Evolutionary conservation across 64 coral and sea anemone genomes (phyloP), one percentile per base, ranked within the genome.

Genomic region (Porites australiensis): DNA sequence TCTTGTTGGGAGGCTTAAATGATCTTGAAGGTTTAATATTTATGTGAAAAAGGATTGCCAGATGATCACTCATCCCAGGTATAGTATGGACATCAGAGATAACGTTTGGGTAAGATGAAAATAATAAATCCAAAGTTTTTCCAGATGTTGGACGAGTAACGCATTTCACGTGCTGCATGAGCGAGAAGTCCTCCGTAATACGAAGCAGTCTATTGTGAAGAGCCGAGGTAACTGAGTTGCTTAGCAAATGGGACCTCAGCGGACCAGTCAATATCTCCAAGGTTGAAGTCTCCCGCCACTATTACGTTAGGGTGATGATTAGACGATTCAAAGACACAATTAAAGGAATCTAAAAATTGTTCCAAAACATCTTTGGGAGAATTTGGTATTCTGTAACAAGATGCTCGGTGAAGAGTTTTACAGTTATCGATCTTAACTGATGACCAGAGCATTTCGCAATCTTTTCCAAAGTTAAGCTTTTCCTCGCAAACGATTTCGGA

Each of bases 1-100:
- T 78, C 75, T 84, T 88, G 82, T 94, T 57, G 77, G 87, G 93
- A 58, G 78, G 78, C 51, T 86, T 89, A 44, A 45, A n/a, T n/a
- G 58, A 72, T 22, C 87, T 77, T 18, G 64, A 54, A 6, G 47
- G n/a, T 67, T 89, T 94, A 45, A 70, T 16, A 55, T 91, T 95
- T 63, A 90, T 87, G 47, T 79, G 44, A 85, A 89, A 94, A 18
- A 52, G 48, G 4, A 94, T 79, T 53, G 74, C 64, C 18, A 75
- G 10, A 50, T 94, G 87, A 51, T 93, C 85, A 21, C 92, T 94
- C 3, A 57, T 57, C 7, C 54, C 54, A 57, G 54, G 12, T 57
- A 6, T 12, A 57, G 54, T 7, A 57, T 7, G 7, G 1, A 70
- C 19, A 70, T 70, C 19, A 21, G 67, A 73, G 23, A 73, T 73